Evolutionary conservation across 2,797 vertebrate species (phyloP), one percentile per base, ranked within the genome.

Genomic region (Centroberyx gerrardi): DNA sequence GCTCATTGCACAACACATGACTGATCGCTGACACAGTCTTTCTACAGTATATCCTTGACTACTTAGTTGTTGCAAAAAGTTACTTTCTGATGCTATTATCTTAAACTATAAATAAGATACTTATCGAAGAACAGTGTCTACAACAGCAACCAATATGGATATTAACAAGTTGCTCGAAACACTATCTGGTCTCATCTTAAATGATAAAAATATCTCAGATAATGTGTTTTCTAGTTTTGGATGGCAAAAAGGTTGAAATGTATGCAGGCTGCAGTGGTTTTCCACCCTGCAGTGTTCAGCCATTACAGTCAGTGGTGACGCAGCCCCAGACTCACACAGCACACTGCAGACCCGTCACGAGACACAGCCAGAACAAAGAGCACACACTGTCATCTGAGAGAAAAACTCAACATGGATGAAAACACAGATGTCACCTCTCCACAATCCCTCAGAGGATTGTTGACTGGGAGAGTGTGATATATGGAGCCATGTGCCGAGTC

Each of bases 291-390:
- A 88, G 85, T 80, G 84, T 88, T 84, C 79, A 84, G 88, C 84
- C 90, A 84, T 88, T 84, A 91, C 78, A 90, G 82, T 88, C 79
- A 78, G 83, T 61, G 74, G 87, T 93, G 93, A 93, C 89, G 91
- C 91, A 93, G 90, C 78, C 87, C 42, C 8, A 87, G 80, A 89
- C 83, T 91, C 88, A 82, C 64, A 83, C 82, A 80, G 84, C 81
- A 87, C 78, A 91, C 93, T 93, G 91, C 91, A 92, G 88, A 90
- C 78, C 83, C 81, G 29, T 87, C 87, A 92, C 78, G 73, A 90
- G 87, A 87, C 86, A 78, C 69, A 82, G 87, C 72, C 83, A 84
- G 87, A 92, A 92, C 90, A 93, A 90, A 89, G 85, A 89, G 84
- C 82, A 60, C 74, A 87, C 70, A 73, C 79, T 81, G 87, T 87